Evolutionary conservation across 2,113 vertebrate genomes (phyloP).

Genomic region (Entomyzon cyanotis): DNA sequence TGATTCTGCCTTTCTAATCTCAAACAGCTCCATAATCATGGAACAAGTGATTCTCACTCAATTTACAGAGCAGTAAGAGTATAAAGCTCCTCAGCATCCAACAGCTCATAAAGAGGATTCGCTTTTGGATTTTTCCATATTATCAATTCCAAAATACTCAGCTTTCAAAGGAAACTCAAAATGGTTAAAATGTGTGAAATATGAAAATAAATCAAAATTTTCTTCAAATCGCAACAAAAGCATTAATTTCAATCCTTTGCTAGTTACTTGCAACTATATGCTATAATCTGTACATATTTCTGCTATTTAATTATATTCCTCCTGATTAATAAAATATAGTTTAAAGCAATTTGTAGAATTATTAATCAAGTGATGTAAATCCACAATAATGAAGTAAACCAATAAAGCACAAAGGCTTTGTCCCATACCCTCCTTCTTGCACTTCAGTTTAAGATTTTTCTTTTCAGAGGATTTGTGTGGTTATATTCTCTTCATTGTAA

Average conservation of each 20-base stretch:
- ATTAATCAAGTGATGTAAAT: constrained; percentile 20
- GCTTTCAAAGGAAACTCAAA: constrained; percentile 56
- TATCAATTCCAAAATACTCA: constrained; percentile 14
- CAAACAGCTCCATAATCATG: not conserved
- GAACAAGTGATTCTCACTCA: not conserved
- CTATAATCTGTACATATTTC: not conserved
- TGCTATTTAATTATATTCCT: constrained; percentile 16
- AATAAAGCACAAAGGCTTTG: constrained; percentile 43
- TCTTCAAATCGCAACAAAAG: not conserved
- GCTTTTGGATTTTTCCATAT: not conserved
- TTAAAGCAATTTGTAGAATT: constrained; percentile 44
- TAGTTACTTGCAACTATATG: not conserved
- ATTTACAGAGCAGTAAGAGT: not conserved
- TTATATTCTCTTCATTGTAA: constrained; percentile 65
- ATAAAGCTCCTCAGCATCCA: not conserved
- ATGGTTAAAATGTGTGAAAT: constrained; percentile 21
- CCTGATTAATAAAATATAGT: constrained; percentile 36
- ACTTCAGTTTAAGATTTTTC: constrained; percentile 58
- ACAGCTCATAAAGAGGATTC: not conserved
- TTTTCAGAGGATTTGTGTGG: constrained; percentile 8
- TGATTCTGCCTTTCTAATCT: not conserved
- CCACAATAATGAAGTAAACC: constrained; percentile 4
- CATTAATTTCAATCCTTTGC: constrained; percentile 12
- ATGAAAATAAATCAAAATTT: constrained; percentile 32
- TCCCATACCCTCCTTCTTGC: constrained; percentile 51